A percentile compares a stretch with the other conserved stretches of the same genome.
phyloP scores from a whole-genome alignment of 2,888 invertebrate genomes.

The Graphium colonna region DNA sequence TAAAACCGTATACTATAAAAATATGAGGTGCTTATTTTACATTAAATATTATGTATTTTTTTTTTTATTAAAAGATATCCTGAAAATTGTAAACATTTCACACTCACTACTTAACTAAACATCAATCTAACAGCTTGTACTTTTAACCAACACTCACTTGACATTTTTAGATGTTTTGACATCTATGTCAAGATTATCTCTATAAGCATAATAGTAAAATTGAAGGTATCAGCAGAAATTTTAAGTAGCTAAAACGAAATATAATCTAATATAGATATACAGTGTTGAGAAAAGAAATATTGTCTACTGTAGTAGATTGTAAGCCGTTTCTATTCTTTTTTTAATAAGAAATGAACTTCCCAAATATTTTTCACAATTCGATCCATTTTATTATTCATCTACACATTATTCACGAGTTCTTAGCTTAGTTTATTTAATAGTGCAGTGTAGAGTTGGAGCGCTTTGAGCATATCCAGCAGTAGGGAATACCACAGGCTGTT shows the following conservation, averaged over 20 bases:
- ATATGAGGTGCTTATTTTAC: constrained; percentile 12
- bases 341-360: no score
- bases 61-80: neutral
- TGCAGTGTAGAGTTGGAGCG: no score
- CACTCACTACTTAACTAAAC: constrained; percentile 8
- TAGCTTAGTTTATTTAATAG: no score
- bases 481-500: no score
- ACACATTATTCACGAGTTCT: no score
- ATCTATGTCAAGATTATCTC: neutral
- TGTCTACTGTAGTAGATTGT: no score
- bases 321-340: no score
- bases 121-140: constrained; percentile 11
- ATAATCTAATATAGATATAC: neutral
- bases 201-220: neutral
- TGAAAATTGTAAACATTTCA: constrained; percentile 4
- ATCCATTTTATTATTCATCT: no score
- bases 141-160: constrained; percentile 2
- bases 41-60: neutral
- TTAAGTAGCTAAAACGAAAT: neutral
- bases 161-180: neutral
- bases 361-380: no score
- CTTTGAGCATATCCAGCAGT: no score
- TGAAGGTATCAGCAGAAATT: neutral
- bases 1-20: constrained; percentile 14
- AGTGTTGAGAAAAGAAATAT: no score